Conservation (phyloP, 2,797 vertebrate genomes). For the Bovichtus variegatus region DNA sequence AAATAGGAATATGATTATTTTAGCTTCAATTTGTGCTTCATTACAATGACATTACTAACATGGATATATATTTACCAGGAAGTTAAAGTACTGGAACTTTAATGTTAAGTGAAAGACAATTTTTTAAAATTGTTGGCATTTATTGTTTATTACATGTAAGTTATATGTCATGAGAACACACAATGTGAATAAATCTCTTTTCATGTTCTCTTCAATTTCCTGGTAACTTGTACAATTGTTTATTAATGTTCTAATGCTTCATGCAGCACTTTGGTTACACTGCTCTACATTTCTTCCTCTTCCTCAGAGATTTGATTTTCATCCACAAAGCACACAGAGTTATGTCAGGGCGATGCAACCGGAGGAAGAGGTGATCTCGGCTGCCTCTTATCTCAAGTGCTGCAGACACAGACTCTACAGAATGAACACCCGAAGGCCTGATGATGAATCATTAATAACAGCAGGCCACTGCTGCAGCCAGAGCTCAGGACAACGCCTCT, state of each 20-base stretch:
- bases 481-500: constrained; percentile 4
- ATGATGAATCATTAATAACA: constrained; percentile 42
- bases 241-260: neutral
- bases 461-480: neutral
- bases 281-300: neutral
- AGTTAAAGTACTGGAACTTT: neutral
- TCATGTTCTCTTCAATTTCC: no score
- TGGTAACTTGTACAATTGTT: no score
- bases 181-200: neutral
- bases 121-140: no score
- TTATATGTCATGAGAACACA: no score
- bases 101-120: no score
- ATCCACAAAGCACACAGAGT: neutral
- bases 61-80: neutral
- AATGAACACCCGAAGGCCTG: neutral
- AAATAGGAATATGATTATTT: no score
- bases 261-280: neutral
- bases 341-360: neutral
- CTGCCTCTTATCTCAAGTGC: constrained; percentile 29
- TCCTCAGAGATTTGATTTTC: neutral
- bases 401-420: constrained; percentile 4
- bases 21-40: neutral
- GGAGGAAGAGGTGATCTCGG: constrained; percentile 10
- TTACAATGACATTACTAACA: neutral
- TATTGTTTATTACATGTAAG: no score